Evolutionary conservation across 2,113 vertebrate genomes (phyloP), one percentile per base, ranked within the genome.

Genomic region (Gallinago paraguaiae): DNA sequence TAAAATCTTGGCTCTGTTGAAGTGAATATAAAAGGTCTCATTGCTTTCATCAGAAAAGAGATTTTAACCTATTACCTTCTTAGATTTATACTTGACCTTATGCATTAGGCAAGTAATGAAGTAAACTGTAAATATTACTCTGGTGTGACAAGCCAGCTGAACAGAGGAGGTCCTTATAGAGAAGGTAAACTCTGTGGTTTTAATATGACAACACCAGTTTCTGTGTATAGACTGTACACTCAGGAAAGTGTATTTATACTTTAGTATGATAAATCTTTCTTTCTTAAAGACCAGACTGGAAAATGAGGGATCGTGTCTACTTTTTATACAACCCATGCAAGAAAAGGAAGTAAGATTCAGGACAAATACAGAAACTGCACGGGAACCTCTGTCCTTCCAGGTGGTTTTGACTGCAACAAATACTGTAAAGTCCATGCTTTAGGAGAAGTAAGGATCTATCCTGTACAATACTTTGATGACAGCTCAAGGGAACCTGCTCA

Each of bases 171-270:
- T 74, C 35, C 91, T 95, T 92, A 82, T 6, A 90, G 39, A 39
- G 51, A 89, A 84, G 45, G 94, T 91, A 95, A 94, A 96, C 80
- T 86, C 43, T 53, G 64, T 16, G 88, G 86, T 68, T 93, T 91
- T 69, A 57, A 53, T 41, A 74, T 69, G 67, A 82, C 22, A 64
- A 12, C 78, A 85, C 22, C 25, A 46, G 39, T 71, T 89, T 90
- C 89, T 92, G 76, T 88, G 88, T 83, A 48, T 46, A 93, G 50
- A 79, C 75, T 76, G 59, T 39, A 65, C 41, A 81, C 78, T 64
- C 45, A 41, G 31, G n/a, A 43, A 71, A 80, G 53, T 60, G 25
- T 93, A 94, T 95, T 95, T 93, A 92, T 90, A 89, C 39, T 59
- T 59, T 8, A 51, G 15, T 53, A 53, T 71, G 56, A 74, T 84